phyloP scores from a whole-genome alignment of 1,140 invertebrate species.

The Leptinotarsa undecemlineata region DNA sequence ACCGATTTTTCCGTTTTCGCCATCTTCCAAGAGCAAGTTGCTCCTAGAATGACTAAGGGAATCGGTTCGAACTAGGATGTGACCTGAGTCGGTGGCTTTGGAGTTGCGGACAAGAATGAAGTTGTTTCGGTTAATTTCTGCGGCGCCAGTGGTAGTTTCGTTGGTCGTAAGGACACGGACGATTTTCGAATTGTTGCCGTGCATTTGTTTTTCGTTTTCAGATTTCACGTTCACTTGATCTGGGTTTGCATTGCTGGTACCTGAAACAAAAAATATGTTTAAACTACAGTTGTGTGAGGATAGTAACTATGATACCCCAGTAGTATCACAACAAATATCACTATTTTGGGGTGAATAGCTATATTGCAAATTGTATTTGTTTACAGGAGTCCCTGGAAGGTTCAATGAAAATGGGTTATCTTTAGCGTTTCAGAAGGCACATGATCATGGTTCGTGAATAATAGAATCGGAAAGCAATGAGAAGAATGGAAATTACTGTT shows the following conservation, averaged over 20 bases:
- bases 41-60: constrained; percentile 34
- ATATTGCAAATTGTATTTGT: too few species aligned
- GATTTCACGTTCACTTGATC: constrained; percentile 27
- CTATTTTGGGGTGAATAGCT: too few species aligned
- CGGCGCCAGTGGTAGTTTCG: constrained; percentile 25
- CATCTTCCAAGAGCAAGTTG: constrained; percentile 41
- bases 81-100: constrained; percentile 48
- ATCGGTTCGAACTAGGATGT: constrained; percentile 49
- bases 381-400: too few species aligned
- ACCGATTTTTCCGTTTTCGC: constrained; percentile 38
- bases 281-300: background rate
- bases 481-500: too few species aligned
- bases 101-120: constrained; percentile 51
- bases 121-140: constrained; percentile 49
- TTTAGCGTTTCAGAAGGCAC: too few species aligned
- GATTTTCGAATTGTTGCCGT: constrained; percentile 44
- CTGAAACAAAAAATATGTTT: constrained; percentile 32
- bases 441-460: too few species aligned
- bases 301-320: too few species aligned
- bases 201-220: constrained; percentile 41
- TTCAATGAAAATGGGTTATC: too few species aligned
- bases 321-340: too few species aligned
- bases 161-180: constrained; percentile 39
- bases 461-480: too few species aligned
- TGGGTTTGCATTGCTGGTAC: constrained; percentile 27